Percentiles rank a stretch among this genome's conserved stretches.
Conservation (phyloP, 2,113 vertebrate species). For the Dasyprocta punctata region DNA sequence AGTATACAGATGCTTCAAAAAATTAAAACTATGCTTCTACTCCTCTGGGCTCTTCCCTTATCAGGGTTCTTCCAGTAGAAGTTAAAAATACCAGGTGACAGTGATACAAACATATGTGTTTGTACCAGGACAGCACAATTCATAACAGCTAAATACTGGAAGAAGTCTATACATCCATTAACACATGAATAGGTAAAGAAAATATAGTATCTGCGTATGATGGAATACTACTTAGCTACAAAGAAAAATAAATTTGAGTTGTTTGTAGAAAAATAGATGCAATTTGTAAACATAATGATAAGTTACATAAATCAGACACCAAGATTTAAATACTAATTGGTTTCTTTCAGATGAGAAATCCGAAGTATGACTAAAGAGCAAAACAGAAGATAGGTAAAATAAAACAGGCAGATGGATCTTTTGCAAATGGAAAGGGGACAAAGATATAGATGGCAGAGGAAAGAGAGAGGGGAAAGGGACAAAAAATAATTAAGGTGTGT, state of each 20-base stretch:
- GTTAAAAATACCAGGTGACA: neutral
- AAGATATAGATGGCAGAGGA: neutral
- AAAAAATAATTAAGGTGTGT: neutral
- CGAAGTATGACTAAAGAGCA: neutral
- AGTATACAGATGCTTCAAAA: neutral
- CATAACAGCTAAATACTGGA: neutral
- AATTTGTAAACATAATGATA: neutral
- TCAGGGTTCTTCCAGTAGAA: neutral
- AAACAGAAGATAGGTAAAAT: neutral
- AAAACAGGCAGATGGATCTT: neutral
- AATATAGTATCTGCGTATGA: neutral
- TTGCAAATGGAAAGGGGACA: neutral
- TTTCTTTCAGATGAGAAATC: neutral
- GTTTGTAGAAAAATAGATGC: neutral
- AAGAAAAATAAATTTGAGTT: neutral
- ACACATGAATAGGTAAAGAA: neutral
- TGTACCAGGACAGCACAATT: neutral
- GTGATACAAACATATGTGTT: neutral
- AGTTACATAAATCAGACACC: neutral
- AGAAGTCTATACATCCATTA: neutral
- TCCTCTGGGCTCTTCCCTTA: neutral
- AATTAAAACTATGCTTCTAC: neutral
- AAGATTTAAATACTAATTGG: neutral
- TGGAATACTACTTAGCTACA: neutral
- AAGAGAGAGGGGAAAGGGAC: neutral